Evolutionary conservation across 2,888 invertebrate species (phyloP), one percentile per base, ranked within the genome.

Genomic region (Ptycholaimellus sp.): DNA sequence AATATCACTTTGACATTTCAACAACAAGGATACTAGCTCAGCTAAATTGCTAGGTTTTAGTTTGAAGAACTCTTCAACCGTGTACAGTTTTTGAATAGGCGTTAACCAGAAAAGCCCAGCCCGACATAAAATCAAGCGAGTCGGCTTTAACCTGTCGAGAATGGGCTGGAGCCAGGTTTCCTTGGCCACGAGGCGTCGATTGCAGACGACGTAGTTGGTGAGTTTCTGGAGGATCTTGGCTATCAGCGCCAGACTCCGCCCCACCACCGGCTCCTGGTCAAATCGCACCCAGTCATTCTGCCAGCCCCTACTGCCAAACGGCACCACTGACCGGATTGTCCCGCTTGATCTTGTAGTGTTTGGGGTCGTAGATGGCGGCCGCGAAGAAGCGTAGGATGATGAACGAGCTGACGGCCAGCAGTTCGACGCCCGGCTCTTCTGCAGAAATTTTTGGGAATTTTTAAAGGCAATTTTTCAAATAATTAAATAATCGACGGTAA

Each of bases 371-470:
- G 28, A 55, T 44, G 11, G 55, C 54, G 3, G 55, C 51, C 1
- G 55, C 52, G 39, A 55, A 55, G 41, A 55, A 55, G 16, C 55
- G 44, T 52, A 55, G 51, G 17, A 55, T 50, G 14, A 55, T 43
- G 31, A 55, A 55, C 4, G 52, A 52, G 9, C 49, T 49, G 6
- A 56, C 43, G 2, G 54, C 53, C 14, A 55, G 46, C 21, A 49
- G 46, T 23, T 48, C 47, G 13, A 49, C 43, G 19, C 52, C 49
- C 3, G 39, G 33, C 1, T n/a, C n/a, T n/a, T n/a, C n/a, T n/a
- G n/a, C n/a, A n/a, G n/a, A n/a, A n/a, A n/a, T n/a, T n/a, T n/a
- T n/a, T n/a, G n/a, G n/a, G n/a, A n/a, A n/a, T n/a, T n/a, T n/a
- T n/a, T n/a, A n/a, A n/a, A n/a, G n/a, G n/a, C n/a, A n/a, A n/a